Evolutionary conservation across 2,797 vertebrate species (phyloP), one percentile per base, ranked within the genome.

Genomic region (Chromobotia macracanthus): DNA sequence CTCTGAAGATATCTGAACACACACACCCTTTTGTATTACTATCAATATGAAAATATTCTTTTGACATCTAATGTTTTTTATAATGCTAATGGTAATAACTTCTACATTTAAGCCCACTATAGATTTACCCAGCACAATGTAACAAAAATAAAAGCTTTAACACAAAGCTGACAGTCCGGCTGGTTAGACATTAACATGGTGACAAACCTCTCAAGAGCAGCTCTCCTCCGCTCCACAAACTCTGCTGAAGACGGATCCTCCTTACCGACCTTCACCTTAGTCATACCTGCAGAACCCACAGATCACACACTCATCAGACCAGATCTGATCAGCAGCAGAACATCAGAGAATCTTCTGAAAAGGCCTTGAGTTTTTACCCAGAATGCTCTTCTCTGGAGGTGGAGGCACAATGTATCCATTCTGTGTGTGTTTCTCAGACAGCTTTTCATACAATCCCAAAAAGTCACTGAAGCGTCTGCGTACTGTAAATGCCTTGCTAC

Each of bases 211-310:
- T 95, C 94, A 68, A 95, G 83, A 73, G 93, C 91, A 0, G 90
- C 94, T 89, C 97, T 93, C 84, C 98, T 94, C 86, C 96, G 94
- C 87, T 99, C 97, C 3, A 98, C 92, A 92, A 99, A 99, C 90
- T 99, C 97, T 35, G 91, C 93, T 64, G 97, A 98, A 0, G 98
- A 99, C 15, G 96, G 96, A 72, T 99, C 97, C 84, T 99, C 97
- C 85, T 99, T 99, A 28, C 98, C 98, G 80, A 99, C 97, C 90
- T 99, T 99, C 82, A 99, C 91, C 92, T 99, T 99, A 48, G 98
- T 99, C 98, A 99, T 99, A 82, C 98, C 98, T 99, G 88, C 2
- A 0, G n/a, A 56, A 82, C 31, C 79, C 8, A 69, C 15, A 79
- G 3, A 58, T 31, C 31, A 12, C 15, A 1, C 10, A 25, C 18